A percentile compares a stretch with the other conserved stretches of the same genome.
phyloP scores from a whole-genome alignment of 1,140 invertebrate genomes.

The Drosophila baimaii region DNA sequence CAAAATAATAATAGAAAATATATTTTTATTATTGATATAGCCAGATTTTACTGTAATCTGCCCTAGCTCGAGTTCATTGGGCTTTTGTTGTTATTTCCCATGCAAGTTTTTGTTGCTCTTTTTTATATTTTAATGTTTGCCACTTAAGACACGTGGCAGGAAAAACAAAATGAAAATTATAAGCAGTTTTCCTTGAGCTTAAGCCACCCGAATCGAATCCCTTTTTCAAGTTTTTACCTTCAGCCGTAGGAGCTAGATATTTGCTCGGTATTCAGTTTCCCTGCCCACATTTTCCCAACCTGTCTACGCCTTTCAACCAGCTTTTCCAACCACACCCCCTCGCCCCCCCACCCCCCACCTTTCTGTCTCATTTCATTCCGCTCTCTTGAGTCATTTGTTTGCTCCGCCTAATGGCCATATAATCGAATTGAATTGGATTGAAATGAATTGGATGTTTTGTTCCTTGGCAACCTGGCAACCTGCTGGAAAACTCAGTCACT shows the following conservation, averaged over 20 bases:
- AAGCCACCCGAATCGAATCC: conserved; percentile 23
- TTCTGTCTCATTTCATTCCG: conserved; percentile 42
- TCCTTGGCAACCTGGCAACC: conserved; percentile 31
- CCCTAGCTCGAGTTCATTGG: conserved; percentile 1
- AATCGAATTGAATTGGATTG: conserved; percentile 51
- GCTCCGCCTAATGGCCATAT: conserved; percentile 34
- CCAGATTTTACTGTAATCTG: conserved; percentile 22
- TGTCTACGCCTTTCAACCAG: neutral
- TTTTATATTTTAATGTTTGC: conserved; percentile 29
- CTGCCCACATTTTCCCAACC: neutral
- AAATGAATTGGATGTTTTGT: conserved; percentile 44
- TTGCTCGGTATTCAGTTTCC: conserved; percentile 54
- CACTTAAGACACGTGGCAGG: conserved; percentile 26
- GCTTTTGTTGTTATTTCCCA: conserved; percentile 1
- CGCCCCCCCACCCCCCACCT: neutral
- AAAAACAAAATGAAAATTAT: neutral
- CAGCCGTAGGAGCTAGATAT: conserved; percentile 19
- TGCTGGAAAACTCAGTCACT: conserved; percentile 28
- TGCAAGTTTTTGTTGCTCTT: neutral
- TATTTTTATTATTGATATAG: too few relatives aligned
- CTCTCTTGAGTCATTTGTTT: conserved; percentile 51
- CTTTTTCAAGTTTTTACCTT: conserved; percentile 27
- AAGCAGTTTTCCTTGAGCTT: conserved; percentile 14
- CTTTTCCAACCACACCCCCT: neutral
- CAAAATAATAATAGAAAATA: neutral